Evolutionary conservation across 2,797 vertebrate genomes (phyloP), one percentile per base, ranked within the genome.

Genomic region (Otolemur crassicaudatus): DNA sequence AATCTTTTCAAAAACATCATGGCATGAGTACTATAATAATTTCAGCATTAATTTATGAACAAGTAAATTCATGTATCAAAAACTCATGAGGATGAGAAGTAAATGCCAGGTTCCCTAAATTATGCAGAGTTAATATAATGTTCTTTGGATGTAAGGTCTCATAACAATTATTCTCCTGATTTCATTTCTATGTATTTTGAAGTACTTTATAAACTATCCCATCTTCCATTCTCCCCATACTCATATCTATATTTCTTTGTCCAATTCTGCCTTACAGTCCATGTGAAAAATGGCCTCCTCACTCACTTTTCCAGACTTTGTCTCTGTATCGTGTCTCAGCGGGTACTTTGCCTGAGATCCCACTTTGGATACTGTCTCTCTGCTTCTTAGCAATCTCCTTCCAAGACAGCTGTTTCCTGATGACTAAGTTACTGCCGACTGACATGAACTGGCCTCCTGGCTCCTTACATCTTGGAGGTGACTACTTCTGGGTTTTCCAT

Each of bases 311-410:
- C 79, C 27, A 43, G 2, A 63, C 1, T 4, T 69, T 11, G 27
- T 22, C 16, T 79, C 65, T 43, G 13, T 8, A 11, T 37, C 19
- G 31, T 63, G 19, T 25, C 29, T 70, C 60, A 46, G 2, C 14
- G 9, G 43, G 0, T 5, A 1, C 17, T 65, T 7, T 58, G 34
- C 43, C 40, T 65, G 20, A 58, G 40, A 27, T 0, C 5, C 23
- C 3, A 16, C 7, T 6, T 5, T 49, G 34, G 20, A 27, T 3
- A 31, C 34, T 1, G 1, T n/a, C 3, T 49, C 10, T 22, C 29
- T 37, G 22, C 6, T 65, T 67, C 58, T 34, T 67, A 14, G 2
- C 23, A 40, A 17, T 49, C 29, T 46, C 43, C 43, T 73, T 70
- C 37, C 11, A 13, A 27, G 20, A 25, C 7, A 22, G 1, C 4